Percentiles rank a stretch among this genome's conserved stretches.
These are phyloP conservation scores for Sanderia malayensis DNA, from an alignment of 30 jellyfish, hydroid and myxozoan genomes.

Conservation along the genomic window DNA sequence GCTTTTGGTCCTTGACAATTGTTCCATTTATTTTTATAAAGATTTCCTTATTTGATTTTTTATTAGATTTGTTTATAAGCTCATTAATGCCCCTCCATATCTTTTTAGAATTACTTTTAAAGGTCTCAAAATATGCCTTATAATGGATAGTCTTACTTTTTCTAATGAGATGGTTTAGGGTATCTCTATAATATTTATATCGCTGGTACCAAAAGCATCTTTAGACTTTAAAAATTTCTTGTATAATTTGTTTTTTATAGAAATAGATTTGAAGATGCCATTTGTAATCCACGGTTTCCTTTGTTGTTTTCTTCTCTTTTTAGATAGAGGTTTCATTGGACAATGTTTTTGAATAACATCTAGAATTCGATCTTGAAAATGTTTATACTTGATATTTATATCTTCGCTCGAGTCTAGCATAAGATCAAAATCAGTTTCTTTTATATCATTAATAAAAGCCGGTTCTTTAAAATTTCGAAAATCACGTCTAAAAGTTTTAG, in stretches of 20 bases:
- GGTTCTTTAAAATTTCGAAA: not conserved
- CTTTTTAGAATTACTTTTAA: not conserved
- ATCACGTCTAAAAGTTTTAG: not conserved
- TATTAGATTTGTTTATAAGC: not conserved
- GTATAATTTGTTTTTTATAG: not conserved
- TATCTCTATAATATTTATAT: too few species aligned
- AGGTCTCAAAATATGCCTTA: not conserved
- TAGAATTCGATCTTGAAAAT: not conserved
- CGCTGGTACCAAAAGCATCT: too few species aligned
- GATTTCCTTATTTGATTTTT: not conserved
- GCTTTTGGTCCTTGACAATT: slow-evolving; percentile 1
- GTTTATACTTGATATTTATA: not conserved
- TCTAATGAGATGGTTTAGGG: too few species aligned
- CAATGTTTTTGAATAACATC: not conserved
- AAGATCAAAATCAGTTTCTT: not conserved
- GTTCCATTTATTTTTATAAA: not conserved
- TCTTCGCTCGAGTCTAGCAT: not conserved
- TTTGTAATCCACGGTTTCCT: not conserved
- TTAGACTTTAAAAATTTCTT: not conserved
- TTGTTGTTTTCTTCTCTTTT: not conserved
- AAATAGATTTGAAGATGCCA: not conserved
- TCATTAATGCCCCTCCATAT: slow-evolving; percentile 3
- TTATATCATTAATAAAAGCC: not conserved
- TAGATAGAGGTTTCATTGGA: not conserved
- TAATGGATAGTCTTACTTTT: not conserved